Evolutionary conservation across 2,888 invertebrate genomes (phyloP), one percentile per base, ranked within the genome.

Genomic region (Napeogenes sylphis): DNA sequence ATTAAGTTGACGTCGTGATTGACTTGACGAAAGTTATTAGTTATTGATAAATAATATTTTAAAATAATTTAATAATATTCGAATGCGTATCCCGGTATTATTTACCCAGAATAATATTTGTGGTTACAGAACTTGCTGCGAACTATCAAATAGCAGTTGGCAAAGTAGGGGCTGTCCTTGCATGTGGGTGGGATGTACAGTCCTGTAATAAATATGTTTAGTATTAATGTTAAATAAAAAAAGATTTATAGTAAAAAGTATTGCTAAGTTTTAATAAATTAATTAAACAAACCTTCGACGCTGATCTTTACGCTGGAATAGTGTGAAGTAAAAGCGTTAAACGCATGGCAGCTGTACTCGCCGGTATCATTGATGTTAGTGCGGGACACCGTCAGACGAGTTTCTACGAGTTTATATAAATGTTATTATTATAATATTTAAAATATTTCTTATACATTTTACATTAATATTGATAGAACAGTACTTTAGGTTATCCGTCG

Each of bases 91-190:
- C 12, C 14, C 6, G 30, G 35, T 51, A 42, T 13, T 58, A 83
- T 86, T 81, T 77, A 91, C 85, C 92, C 93, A 70, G 97, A 96
- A 85, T 98, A 99, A 89, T 98, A 98, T 70, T 92, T 92, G 89
- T 98, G 97, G n/a, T 91, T 90, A 82, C 98, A 99, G 82, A 95
- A 96, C 63, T 92, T 92, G 63, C 94, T 97, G 76, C 92, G 91
- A 3, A 98, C 97, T 74, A 98, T 98, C 62, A 98, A 92, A 54
- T 92, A 91, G 84, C 98, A 99, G 80, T 97, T 96, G 59, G 98
- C 98, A 82, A 97, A 96, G 92, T 93, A 95, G 53, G 94, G 93
- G 79, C 95, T 97, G 87, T 98, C 98, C 57, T 93, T 94, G 82
- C 98, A 98, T 75, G 93, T 93, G 12, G 95, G 93, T 73, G 95